These are phyloP conservation scores for Ancistrus triradiatus DNA, from an alignment of 2,113 vertebrate species.

Conservation along the genomic window DNA sequence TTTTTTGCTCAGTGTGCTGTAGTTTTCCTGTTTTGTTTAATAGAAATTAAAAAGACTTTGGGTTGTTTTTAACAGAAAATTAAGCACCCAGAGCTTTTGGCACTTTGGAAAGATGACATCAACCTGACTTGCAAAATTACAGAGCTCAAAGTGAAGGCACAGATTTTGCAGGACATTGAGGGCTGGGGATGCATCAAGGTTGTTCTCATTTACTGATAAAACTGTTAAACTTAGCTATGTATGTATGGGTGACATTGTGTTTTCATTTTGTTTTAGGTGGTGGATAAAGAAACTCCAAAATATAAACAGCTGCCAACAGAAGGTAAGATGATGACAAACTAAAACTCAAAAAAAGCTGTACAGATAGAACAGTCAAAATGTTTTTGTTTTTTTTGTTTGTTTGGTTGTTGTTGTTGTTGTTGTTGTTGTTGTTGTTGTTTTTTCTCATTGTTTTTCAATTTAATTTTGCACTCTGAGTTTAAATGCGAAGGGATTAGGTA, in stretches of 20 bases:
- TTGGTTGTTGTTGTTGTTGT: too few species aligned
- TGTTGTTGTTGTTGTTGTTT: too few species aligned
- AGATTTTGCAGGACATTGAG: slow-evolving; percentile 17
- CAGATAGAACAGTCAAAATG: too few species aligned
- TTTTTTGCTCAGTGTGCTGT: too few species aligned
- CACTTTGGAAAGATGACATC: background rate
- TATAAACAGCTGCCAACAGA: background rate
- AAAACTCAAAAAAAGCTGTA: too few species aligned
- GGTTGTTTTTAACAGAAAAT: slow-evolving; percentile 29
- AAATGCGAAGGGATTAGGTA: too few species aligned
- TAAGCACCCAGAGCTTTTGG: slow-evolving; percentile 15
- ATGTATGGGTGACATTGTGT: background rate
- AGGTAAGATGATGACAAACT: slow-evolving; percentile 5
- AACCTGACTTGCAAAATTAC: background rate
- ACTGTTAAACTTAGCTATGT: background rate
- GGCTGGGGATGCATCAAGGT: slow-evolving; percentile 33
- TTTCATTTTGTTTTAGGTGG: slow-evolving; percentile 6
- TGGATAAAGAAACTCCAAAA: slow-evolving; percentile 19
- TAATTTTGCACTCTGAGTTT: too few species aligned
- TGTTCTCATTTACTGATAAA: background rate
- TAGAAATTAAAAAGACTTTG: too few species aligned
- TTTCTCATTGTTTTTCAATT: too few species aligned
- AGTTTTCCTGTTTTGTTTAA: too few species aligned
- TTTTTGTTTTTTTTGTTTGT: too few species aligned
- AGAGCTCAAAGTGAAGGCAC: slow-evolving; percentile 9